Percentiles rank a stretch among this genome's conserved stretches.
These are phyloP conservation scores for Alosa alosa DNA, from an alignment of 2,113 vertebrate genomes.

Conservation along the genomic window DNA sequence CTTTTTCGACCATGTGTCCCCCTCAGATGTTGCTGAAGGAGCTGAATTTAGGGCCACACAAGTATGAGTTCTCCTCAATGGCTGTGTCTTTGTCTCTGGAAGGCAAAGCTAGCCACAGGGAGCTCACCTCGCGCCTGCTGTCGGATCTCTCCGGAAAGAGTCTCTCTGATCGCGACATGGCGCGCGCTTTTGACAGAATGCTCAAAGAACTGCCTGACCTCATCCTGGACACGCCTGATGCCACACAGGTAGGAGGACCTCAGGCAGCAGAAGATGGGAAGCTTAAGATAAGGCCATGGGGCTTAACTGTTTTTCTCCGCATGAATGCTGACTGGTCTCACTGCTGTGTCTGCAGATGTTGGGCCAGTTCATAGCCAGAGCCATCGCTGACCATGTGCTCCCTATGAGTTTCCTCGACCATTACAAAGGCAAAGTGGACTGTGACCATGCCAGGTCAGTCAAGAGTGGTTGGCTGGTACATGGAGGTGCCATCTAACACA, in stretches of 20 bases:
- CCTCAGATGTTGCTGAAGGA: constrained; percentile 76
- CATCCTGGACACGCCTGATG: constrained; percentile 84
- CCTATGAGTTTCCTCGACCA: constrained; percentile 78
- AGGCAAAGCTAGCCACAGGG: constrained; percentile 84
- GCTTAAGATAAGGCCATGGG: too few species aligned
- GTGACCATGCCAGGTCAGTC: constrained; percentile 78
- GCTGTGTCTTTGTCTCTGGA: constrained; percentile 81
- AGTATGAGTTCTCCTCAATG: constrained; percentile 75
- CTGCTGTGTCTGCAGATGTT: constrained; percentile 73
- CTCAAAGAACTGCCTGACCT: constrained; percentile 82
- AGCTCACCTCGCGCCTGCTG: constrained; percentile 82
- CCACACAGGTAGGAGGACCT: constrained; percentile 72
- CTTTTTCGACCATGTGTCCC: background rate
- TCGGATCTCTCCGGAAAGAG: constrained; percentile 75
- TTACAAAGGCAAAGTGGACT: constrained; percentile 84
- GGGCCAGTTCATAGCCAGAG: constrained; percentile 84
- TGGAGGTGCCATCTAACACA: background rate
- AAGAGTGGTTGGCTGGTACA: background rate
- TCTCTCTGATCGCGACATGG: constrained; percentile 73
- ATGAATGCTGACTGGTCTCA: background rate
- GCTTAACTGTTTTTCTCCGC: background rate
- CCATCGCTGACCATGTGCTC: constrained; percentile 82
- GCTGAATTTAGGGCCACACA: constrained; percentile 76
- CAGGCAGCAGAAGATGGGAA: background rate
- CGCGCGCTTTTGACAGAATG: constrained; percentile 76